Base-by-base conservation (phyloP, 2,888 invertebrate species). In the Pristionchus mayeri region DNA sequence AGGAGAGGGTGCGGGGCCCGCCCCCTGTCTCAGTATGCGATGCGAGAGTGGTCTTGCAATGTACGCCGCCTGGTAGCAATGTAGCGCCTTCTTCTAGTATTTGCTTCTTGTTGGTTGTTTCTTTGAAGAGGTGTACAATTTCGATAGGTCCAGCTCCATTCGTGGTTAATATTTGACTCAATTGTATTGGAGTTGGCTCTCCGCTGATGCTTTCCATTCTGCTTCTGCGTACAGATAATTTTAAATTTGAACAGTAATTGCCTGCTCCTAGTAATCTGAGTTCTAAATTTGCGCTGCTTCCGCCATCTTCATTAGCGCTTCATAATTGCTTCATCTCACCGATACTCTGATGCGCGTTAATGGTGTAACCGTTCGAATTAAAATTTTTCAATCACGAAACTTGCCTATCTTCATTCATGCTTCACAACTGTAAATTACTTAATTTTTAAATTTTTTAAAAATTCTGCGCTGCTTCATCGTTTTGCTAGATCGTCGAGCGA, bases 11-110 rank as follows among this genome's bases (percentile, higher is more conserved):
- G 40, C 24, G 11, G 13, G 71, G 40, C 18, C 44, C 71, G 71
- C 71, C 71, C 71, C 40, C 71, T 40, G n/a, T 40, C 63, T n/a
- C n/a, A n/a, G n/a, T n/a, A n/a, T 63, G 63, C 34, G 27, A 34
- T 1, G 34, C 16, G 60, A 16, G 60, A 30, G 60, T 27, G 24
- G 60, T 63, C 18, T 63, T 63, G 63, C 63, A 30, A 18, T 24
- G 63, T 34, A 11, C 34, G 30, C 16, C 34, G 63, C 18, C 57
- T n/a, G n/a, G n/a, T n/a, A n/a, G n/a, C n/a, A n/a, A n/a, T n/a
- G n/a, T n/a, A n/a, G n/a, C n/a, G 52, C 52, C n/a, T 18, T 34
- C 34, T 1, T 63, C 40, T 37, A 21, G 9, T 44, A 11, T 7
- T 16, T 40, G 63, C 30, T 67, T 18, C 4, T 67, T n/a, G n/a